Base-by-base conservation (phyloP, 2,888 invertebrate genomes). In the Mycalesis mineus region DNA sequence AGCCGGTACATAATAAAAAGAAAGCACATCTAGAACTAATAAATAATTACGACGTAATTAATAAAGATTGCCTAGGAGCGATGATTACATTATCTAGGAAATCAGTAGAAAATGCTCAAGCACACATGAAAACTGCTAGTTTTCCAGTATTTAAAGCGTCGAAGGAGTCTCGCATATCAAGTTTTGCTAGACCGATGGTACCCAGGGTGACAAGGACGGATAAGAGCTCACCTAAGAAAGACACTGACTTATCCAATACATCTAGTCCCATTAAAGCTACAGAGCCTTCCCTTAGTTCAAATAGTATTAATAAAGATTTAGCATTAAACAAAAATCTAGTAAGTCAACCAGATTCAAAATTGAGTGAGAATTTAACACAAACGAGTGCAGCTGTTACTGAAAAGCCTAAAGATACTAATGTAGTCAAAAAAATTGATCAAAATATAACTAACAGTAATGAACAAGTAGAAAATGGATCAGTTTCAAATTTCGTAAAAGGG, bases 191-290 rank as follows among this genome's bases (percentile, higher is more conserved):
- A 63, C 88, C 88, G n/a, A 75, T 79, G 75, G 53, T 84, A 60
- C 88, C 88, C 3, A 88, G 82, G 74, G 65, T 69, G 36, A 64
- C 71, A 2, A 81, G 67, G 65, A 62, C 65, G 36, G 88, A 88
- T 22, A 88, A 84, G 72, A 65, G 64, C 33, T 84, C 87, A n/a
- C 88, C 86, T 7, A 83, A 77, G 66, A 86, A 86, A 71, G 85
- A 57, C 36, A 57, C 48, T 33, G 62, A 55, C 28, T 42, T 57
- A 54, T 78, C 78, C 57, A 77, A 80, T 14, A 45, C 61, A 28
- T 75, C 71, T 94, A 96, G 67, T 96, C 96, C 84, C 95, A 96
- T 82, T 94, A 97, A 60, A 97, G 74, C 78, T 55, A 36, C 60
- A 14, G 66, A 70, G 59, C 7, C 28, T 37, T 33, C 29, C 29